Evolutionary conservation across 2,888 invertebrate genomes (phyloP).

Genomic region (Cordilura impudica): DNA sequence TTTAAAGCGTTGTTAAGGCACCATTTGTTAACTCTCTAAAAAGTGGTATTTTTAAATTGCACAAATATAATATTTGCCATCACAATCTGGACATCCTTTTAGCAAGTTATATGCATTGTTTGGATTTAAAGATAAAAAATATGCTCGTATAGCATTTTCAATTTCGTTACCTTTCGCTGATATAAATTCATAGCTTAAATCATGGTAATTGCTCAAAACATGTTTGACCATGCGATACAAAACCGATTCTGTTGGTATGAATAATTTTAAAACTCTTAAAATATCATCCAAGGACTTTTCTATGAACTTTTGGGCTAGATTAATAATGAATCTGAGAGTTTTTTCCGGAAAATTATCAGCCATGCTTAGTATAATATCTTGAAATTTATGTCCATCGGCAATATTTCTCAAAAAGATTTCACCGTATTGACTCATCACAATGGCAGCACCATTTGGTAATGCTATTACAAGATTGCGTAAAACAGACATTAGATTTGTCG

Average conservation of each 20-base stretch:
- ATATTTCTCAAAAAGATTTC: conserved; percentile 59
- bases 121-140: conserved; percentile 66
- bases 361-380: conserved; percentile 63
- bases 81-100: conserved; percentile 63
- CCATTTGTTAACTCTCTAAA: neutral
- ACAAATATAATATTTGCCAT: conserved; percentile 64
- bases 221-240: conserved; percentile 64
- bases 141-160: conserved; percentile 37
- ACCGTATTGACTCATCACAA: conserved; percentile 56
- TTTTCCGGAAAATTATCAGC: conserved; percentile 37
- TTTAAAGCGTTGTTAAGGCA: neutral
- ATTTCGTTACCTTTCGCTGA: conserved; percentile 41
- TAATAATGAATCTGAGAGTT: conserved; percentile 59
- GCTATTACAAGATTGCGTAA: conserved; percentile 23
- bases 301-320: conserved; percentile 65
- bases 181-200: conserved; percentile 24
- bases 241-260: conserved; percentile 68
- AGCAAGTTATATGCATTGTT: conserved; percentile 24
- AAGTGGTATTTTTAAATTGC: conserved; percentile 49
- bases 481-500: neutral
- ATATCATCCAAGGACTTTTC: conserved; percentile 49
- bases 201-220: conserved; percentile 49
- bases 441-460: conserved; percentile 32
- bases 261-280: conserved; percentile 52
- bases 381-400: conserved; percentile 64